Evolutionary conservation across 2,113 vertebrate genomes (phyloP).

Genomic region (Rhadina sibilatrix): DNA sequence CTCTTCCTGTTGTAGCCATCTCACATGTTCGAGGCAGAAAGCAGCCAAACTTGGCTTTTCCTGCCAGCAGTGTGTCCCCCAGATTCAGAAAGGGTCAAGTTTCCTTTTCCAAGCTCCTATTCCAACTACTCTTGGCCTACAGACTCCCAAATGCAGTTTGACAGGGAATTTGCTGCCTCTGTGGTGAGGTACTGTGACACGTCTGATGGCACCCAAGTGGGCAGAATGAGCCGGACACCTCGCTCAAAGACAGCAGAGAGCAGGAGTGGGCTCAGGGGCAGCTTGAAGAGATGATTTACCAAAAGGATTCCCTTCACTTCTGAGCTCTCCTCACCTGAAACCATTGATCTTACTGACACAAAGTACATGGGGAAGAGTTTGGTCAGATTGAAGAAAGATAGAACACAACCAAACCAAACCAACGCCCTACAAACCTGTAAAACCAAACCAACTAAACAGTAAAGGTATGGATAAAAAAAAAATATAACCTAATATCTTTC

Average conservation of each 20-base stretch:
- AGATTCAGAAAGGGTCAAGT: background rate
- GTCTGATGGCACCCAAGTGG: background rate
- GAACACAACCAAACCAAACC: background rate
- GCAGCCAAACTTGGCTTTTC: background rate
- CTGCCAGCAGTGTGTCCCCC: background rate
- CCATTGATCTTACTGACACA: background rate
- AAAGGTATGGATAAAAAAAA: background rate
- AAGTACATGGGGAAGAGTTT: background rate
- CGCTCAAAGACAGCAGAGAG: background rate
- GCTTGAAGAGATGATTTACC: background rate
- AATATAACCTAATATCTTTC: too few species aligned
- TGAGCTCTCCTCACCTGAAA: background rate
- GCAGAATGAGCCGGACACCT: background rate
- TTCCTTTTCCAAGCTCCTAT: background rate
- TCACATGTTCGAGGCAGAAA: background rate
- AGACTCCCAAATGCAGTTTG: background rate
- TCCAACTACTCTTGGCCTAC: background rate
- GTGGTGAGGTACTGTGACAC: fast-evolving
- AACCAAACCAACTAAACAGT: background rate
- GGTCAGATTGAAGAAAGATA: background rate
- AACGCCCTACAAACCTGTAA: background rate
- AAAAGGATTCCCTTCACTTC: background rate
- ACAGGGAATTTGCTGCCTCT: background rate
- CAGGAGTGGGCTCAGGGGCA: background rate
- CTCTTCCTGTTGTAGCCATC: background rate